These are phyloP conservation scores for Malachius bipustulatus DNA, from an alignment of 2,888 invertebrate species.

Conservation along the genomic window DNA sequence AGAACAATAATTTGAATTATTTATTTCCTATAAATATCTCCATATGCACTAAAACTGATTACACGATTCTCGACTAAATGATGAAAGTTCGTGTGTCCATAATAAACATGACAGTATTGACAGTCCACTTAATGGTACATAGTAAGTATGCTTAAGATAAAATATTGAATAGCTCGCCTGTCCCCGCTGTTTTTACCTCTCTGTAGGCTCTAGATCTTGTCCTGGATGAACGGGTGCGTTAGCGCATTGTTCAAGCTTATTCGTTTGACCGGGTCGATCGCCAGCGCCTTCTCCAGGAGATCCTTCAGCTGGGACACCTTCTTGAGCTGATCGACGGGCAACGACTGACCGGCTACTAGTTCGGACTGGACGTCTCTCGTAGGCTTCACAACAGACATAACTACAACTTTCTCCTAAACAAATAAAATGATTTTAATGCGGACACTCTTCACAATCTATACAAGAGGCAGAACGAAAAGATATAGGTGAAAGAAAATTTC, in stretches of 20 bases:
- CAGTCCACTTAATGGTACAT: too few relatives aligned
- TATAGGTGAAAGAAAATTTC: too few relatives aligned
- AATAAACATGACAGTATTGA: too few relatives aligned
- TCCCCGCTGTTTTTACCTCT: conserved; percentile 26
- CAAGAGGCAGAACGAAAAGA: too few relatives aligned
- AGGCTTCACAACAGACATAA: conserved; percentile 81
- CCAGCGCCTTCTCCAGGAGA: conserved; percentile 79
- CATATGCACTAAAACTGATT: too few relatives aligned
- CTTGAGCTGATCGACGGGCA: conserved; percentile 78
- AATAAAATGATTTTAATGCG: conserved; percentile 16
- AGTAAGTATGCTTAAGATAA: too few relatives aligned
- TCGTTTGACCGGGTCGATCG: conserved; percentile 84
- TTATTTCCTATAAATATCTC: neutral
- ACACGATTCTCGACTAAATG: too few relatives aligned
- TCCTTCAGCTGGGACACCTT: conserved; percentile 90
- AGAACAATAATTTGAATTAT: too few relatives aligned
- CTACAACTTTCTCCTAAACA: conserved; percentile 88
- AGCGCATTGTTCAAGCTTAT: conserved; percentile 90
- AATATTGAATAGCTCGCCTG: conserved; percentile 16
- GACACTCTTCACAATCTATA: too few relatives aligned
- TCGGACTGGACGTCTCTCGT: conserved; percentile 78
- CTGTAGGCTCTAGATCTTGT: conserved; percentile 55
- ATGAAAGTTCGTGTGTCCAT: too few relatives aligned
- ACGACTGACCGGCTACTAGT: conserved; percentile 74
- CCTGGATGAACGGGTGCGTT: conserved; percentile 90